Evolutionary conservation across 37 sponge, comb jelly and placozoan species (phyloP), one percentile per base, ranked within the genome.

Genomic region (Ephydatia muelleri): DNA sequence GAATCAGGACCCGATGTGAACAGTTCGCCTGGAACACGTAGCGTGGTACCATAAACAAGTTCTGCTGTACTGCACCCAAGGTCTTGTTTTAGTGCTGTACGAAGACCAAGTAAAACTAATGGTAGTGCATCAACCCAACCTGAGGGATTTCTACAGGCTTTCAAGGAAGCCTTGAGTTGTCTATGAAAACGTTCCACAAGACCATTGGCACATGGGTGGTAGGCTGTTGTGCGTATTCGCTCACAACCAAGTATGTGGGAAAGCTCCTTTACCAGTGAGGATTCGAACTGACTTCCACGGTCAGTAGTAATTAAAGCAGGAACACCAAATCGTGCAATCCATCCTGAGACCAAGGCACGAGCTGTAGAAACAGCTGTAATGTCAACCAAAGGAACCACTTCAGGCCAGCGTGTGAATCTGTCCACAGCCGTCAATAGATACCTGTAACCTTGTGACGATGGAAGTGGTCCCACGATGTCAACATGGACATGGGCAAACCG

Each of bases 301-400:
- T 89, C 85, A 19, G 90, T 84, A 49, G 79, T 84, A 48, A 89
- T 84, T 25, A 85, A 85, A 12, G 89, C 80, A 27, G 81, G 87
- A 21, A 77, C 34, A 31, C 68, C 80, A 32, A 80, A 77, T 9
- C 49, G 77, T 36, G 77, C 3, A 25, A 77, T 77, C 77, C 48
- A 77, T 1, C 77, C 77, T 22, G 49, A 40, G 25, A 39, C 35
- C 4, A 77, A 65, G 21, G 80, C 68, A 65, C 33, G 8, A 31
- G 80, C 80, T 23, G 65, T 31, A 80, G 80, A 22, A n/a, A 65
- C 80, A 23, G 80, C 68, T 3, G 68, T 8, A 35, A 65, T 80
- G 49, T 57, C 68, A n/a, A n/a, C 30, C 6, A 80, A n/a, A 65
- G 80, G 68, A 35, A 80, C 22, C n/a, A 67, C 80, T 32, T 80